A percentile compares a stretch with the other conserved stretches of the same genome.
These are phyloP conservation scores for Bimastos eiseni DNA, from an alignment of 2,888 invertebrate species.

Conservation along the genomic window DNA sequence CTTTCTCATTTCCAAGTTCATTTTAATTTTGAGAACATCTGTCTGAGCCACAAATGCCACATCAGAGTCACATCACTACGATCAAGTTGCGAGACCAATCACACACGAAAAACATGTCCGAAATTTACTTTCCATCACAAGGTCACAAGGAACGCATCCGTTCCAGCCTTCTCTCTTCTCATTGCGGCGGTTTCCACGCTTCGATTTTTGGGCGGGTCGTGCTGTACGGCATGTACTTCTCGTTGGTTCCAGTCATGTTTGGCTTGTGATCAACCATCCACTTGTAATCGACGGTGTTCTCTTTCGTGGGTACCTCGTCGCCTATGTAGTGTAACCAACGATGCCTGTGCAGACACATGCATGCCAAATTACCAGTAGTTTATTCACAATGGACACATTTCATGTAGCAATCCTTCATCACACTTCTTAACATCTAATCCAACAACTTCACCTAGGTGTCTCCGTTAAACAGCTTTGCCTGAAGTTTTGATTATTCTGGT, in stretches of 20 bases:
- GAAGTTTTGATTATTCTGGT: no score
- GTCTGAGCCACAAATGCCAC: background rate
- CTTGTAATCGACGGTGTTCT: slow-evolving; percentile 70
- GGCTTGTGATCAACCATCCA: slow-evolving; percentile 86
- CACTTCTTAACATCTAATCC: background rate
- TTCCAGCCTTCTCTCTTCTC: background rate
- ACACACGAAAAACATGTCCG: slow-evolving; percentile 13
- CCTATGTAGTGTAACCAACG: slow-evolving; percentile 96
- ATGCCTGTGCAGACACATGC: slow-evolving; percentile 60
- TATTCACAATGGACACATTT: background rate
- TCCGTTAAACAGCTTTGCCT: no score
- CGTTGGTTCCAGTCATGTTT: slow-evolving; percentile 80
- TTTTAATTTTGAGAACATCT: background rate
- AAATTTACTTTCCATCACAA: background rate
- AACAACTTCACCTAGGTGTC: background rate
- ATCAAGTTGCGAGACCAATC: background rate
- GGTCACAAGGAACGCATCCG: background rate
- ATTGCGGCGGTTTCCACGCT: slow-evolving; percentile 71
- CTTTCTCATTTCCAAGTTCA: background rate
- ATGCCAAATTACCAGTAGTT: background rate
- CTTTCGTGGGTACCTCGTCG: slow-evolving; percentile 71
- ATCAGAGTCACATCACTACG: background rate
- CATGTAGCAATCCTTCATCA: background rate
- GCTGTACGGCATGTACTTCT: slow-evolving; percentile 85
- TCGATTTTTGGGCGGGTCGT: slow-evolving; percentile 86